Percentiles rank a stretch among this genome's conserved stretches.
phyloP scores from a whole-genome alignment of 2,888 invertebrate genomes.

The Andrena praecox region DNA sequence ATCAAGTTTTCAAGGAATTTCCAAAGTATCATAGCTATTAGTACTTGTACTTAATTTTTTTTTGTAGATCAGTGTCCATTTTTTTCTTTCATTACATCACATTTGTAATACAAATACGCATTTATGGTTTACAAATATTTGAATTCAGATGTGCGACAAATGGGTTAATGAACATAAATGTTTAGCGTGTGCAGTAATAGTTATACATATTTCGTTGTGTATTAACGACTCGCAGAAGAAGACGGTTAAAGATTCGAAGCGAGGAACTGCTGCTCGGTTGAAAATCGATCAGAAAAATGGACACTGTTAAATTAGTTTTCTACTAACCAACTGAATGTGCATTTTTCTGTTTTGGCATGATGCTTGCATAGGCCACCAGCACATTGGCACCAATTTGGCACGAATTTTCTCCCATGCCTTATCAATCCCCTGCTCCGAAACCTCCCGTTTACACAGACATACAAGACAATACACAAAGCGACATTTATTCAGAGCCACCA shows the following conservation, averaged over 20 bases:
- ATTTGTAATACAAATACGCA: slow-evolving; percentile 4
- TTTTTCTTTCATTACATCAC: slow-evolving; percentile 61
- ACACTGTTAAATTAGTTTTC: slow-evolving; percentile 76
- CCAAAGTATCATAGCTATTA: slow-evolving; percentile 66
- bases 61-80: slow-evolving; percentile 76
- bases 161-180: background rate
- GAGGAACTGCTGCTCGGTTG: slow-evolving; percentile 8
- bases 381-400: slow-evolving; percentile 83
- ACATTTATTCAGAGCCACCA: slow-evolving; percentile 62
- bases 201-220: background rate
- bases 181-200: background rate
- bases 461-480: slow-evolving; percentile 63
- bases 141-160: background rate
- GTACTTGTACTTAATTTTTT: slow-evolving; percentile 54
- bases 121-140: slow-evolving; percentile 10
- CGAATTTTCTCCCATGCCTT: slow-evolving; percentile 70
- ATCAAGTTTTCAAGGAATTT: slow-evolving; percentile 11
- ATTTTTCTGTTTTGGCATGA: slow-evolving; percentile 84
- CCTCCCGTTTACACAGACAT: slow-evolving; percentile 58
- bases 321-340: slow-evolving; percentile 82
- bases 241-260: background rate
- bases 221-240: background rate
- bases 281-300: slow-evolving; percentile 70
- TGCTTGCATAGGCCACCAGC: slow-evolving; percentile 84
- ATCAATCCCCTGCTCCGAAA: slow-evolving; percentile 43